Evolutionary conservation across 2,888 invertebrate species (phyloP), one percentile per base, ranked within the genome.

Genomic region (Chorisops tibialis): DNA sequence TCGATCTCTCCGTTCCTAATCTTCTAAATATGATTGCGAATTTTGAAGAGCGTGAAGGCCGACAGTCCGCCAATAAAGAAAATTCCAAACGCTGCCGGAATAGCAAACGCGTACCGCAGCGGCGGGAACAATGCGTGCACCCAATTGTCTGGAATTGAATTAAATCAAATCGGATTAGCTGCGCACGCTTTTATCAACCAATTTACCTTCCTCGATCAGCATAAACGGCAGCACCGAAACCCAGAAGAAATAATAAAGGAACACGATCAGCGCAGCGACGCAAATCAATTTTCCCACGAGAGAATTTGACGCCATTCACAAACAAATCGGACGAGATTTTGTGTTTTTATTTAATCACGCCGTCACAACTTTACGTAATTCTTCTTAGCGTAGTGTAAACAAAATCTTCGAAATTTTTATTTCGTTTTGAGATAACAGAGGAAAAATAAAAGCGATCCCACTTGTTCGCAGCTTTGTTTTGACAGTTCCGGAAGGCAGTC

Each of bases 141-240:
- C 62, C 74, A 72, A 64, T 83, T 81, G 69, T 83, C 84, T 82
- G 76, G 39, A 76, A 78, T 49, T 54, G 41, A 50, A 62, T 62
- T 59, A 30, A 41, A 54, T 58, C 47, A 59, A 51, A 59, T 30
- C 45, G 30, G 11, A 7, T 18, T 47, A n/a, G 48, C 52, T 37
- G 41, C 21, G 37, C 37, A 47, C 16, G 52, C 30, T 30, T 16
- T 49, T 48, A 41, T 56, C 12, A 24, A 7, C 2, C 2, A 73
- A 72, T 30, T 69, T 24, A 80, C 87, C 82, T 79, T 82, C 79
- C 71, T 82, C 82, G 67, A 82, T 79, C 59, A 83, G 81, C 69
- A 87, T 82, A 70, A 89, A 87, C 2, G 88, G 88, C 68, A 87
- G 80, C 48, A 84, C 82, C 62, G 87, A 83, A 16, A 87, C 77